Base-by-base conservation (phyloP, 30 jellyfish, hydroid and myxozoan genomes). In the Cassiopea xamachana region DNA sequence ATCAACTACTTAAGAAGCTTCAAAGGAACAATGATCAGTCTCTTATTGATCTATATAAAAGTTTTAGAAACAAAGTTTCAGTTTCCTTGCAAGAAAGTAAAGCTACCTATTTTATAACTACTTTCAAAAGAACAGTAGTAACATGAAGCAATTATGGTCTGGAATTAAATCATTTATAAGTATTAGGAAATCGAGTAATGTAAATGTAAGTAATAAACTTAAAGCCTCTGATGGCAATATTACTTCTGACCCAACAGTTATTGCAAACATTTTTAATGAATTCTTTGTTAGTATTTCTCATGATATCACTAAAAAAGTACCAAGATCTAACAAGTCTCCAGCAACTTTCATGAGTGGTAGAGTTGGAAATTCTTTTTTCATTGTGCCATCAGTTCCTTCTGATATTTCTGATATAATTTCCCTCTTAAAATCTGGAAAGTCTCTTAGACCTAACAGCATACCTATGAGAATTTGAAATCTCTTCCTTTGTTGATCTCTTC, bases 361-460 rank as follows among this genome's bases (percentile, higher is more conserved):
- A 84, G 79, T 73, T 71, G 69, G 79, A 16, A 85, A 91, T 60
- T 79, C 91, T 2, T 70, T 91, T 61, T 85, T 91, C 82, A 58
- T 69, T 45, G 78, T 87, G 1, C 95, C 97, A n/a, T 73, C 97
- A 50, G 60, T 73, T 48, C 92, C 95, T 45, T 2, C n/a, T 47
- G 97, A 84, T 18, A 72, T 90, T 55, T 69, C 83, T 55, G 96
- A 92, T 75, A 69, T 92, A 59, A 87, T 92, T 81, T 84, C 96
- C 68, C 64, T 71, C 83, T 85, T 92, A 45, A 58, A 92, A 59
- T 82, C 91, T 69, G 92, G 92, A 18, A 92, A 92, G 84, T 85
- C 97, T 85, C 81, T 84, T 69, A 93, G 98, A 1, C 90, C 93
- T 64, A 83, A 90, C 74, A 82, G 97, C 81, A 92, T 92, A 73